phyloP scores from a whole-genome alignment of 2,113 vertebrate species.

The Psittacara wagleri region DNA sequence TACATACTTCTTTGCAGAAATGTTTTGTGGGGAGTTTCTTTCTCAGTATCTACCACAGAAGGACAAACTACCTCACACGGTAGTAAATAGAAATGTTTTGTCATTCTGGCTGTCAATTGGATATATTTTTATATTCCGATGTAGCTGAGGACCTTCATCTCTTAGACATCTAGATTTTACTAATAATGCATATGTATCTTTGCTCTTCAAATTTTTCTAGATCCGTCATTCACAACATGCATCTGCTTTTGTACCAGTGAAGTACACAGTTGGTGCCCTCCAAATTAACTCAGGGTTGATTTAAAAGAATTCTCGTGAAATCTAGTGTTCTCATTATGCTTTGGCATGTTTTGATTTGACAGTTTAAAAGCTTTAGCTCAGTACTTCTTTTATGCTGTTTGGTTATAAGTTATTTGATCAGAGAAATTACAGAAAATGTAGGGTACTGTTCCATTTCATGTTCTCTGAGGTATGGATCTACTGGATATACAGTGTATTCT shows the following conservation, averaged over 20 bases:
- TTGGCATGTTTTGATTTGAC: neutral
- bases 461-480: neutral
- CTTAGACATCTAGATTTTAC: neutral
- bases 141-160: slow-evolving; percentile 18
- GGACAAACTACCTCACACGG: neutral
- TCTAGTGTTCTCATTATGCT: neutral
- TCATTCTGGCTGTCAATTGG: neutral
- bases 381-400: neutral
- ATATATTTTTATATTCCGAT: slow-evolving; percentile 10
- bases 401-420: neutral
- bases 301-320: slow-evolving; percentile 9
- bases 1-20: neutral
- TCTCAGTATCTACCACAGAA: neutral
- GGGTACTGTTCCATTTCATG: neutral
- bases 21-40: neutral
- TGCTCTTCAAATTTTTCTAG: slow-evolving; percentile 15
- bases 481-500: neutral
- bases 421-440: neutral
- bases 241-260: neutral
- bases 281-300: neutral
- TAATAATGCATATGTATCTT: neutral
- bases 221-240: neutral
- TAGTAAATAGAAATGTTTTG: slow-evolving; percentile 21
- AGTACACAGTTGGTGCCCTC: neutral
- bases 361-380: neutral